phyloP scores from a whole-genome alignment of 2,888 invertebrate genomes.

The Bedellia somnulentella region DNA sequence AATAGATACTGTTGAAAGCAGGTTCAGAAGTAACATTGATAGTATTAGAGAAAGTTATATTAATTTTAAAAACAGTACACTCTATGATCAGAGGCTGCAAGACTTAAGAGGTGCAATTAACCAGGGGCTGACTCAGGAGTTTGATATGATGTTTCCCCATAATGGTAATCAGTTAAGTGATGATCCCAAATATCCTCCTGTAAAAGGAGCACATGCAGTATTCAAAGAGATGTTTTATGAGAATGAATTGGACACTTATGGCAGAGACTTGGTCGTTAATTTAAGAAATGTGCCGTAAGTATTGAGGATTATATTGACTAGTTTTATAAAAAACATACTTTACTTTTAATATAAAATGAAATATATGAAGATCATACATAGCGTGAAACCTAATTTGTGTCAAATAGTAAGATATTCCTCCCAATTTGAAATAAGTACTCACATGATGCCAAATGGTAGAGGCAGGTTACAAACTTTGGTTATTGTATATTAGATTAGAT shows the following conservation, averaged over 20 bases:
- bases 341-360: not conserved
- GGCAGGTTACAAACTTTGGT: too few relatives aligned
- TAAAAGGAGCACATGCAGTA: slow-evolving; percentile 44
- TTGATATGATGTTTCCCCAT: slow-evolving; percentile 18
- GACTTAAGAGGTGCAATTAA: slow-evolving; percentile 49
- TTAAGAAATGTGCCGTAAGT: slow-evolving; percentile 46
- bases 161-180: slow-evolving; percentile 1
- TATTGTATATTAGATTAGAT: too few relatives aligned
- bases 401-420: too few relatives aligned
- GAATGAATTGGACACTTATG: slow-evolving; percentile 39
- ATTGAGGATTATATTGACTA: too few relatives aligned
- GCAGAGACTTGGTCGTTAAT: slow-evolving; percentile 40
- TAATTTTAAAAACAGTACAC: slow-evolving; percentile 45
- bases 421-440: too few relatives aligned
- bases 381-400: too few relatives aligned
- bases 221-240: slow-evolving; percentile 44
- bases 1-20: not conserved
- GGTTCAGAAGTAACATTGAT: too few relatives aligned
- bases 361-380: not conserved
- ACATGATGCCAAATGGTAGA: too few relatives aligned
- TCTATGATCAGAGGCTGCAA: slow-evolving; percentile 45
- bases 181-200: slow-evolving; percentile 14
- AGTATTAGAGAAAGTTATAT: slow-evolving; percentile 50
- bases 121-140: slow-evolving; percentile 46
- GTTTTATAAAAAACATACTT: too few relatives aligned